Evolutionary conservation across 2,888 invertebrate genomes (phyloP).

Genomic region (Volucella bombylans): DNA sequence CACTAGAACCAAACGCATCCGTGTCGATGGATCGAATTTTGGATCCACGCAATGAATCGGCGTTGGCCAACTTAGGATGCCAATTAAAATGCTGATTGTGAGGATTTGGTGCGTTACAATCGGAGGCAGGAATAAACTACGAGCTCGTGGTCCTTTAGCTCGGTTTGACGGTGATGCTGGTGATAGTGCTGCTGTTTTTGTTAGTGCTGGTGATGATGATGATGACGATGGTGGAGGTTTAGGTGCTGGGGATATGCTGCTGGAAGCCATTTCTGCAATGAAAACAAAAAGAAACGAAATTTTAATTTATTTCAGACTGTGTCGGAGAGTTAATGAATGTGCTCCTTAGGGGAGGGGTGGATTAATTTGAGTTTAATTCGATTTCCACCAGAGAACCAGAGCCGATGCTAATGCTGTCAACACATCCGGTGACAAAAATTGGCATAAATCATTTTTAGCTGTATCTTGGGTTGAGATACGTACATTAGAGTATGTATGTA

Average conservation of each 20-base stretch:
- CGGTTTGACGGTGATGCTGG: constrained; percentile 63
- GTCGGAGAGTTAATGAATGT: constrained; percentile 25
- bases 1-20: constrained; percentile 91
- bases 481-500: not conserved
- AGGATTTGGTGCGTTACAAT: constrained; percentile 80
- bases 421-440: constrained; percentile 75
- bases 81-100: constrained; percentile 81
- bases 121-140: constrained; percentile 73
- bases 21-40: constrained; percentile 91
- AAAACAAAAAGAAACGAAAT: constrained; percentile 53
- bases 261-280: constrained; percentile 81
- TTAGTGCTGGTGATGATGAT: constrained; percentile 20
- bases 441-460: constrained; percentile 60
- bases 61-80: constrained; percentile 79
- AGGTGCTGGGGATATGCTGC: constrained; percentile 77
- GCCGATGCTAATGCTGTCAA: constrained; percentile 73
- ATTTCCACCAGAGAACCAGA: constrained; percentile 2
- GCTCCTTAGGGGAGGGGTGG: constrained; percentile 17
- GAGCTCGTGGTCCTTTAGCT: constrained; percentile 35
- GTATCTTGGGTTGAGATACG: constrained; percentile 31
- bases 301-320: constrained; percentile 53
- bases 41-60: constrained; percentile 85
- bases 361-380: constrained; percentile 46
- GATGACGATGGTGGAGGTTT: constrained; percentile 28
- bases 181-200: constrained; percentile 23